phyloP scores from a whole-genome alignment of 1,140 invertebrate species.

The Caenorhabditis latens region DNA sequence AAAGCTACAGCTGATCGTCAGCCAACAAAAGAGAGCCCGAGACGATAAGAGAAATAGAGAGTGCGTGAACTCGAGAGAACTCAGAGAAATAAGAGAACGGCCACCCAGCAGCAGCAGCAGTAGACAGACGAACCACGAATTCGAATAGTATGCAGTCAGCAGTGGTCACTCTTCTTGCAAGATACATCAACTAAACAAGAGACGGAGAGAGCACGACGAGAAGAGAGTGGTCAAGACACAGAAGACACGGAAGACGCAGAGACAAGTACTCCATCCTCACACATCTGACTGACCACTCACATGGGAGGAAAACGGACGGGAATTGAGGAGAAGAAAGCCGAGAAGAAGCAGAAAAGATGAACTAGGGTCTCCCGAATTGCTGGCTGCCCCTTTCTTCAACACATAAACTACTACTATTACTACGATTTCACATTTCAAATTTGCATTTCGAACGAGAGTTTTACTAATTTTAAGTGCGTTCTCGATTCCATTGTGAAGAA shows the following conservation, averaged over 20 bases:
- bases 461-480: not conserved
- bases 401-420: slow-evolving; percentile 50
- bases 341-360: slow-evolving; percentile 48
- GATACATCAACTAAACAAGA: slow-evolving; percentile 11
- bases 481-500: not conserved
- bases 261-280: slow-evolving; percentile 41
- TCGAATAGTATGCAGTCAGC: slow-evolving; percentile 41
- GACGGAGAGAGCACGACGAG: not conserved
- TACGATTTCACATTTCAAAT: slow-evolving; percentile 25
- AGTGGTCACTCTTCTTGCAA: slow-evolving; percentile 37
- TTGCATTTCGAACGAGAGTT: slow-evolving; percentile 18
- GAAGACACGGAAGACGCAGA: slow-evolving; percentile 1
- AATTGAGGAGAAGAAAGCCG: slow-evolving; percentile 29
- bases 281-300: slow-evolving; percentile 53
- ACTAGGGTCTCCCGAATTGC: slow-evolving; percentile 20
- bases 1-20: slow-evolving; percentile 37
- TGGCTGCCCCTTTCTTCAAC: slow-evolving; percentile 4
- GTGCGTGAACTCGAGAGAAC: slow-evolving; percentile 20
- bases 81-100: not conserved
- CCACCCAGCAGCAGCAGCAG: slow-evolving; percentile 50
- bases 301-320: slow-evolving; percentile 41
- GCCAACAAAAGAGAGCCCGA: slow-evolving; percentile 23
- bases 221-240: too few species aligned
- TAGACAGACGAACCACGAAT: slow-evolving; percentile 40
- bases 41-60: not conserved